Conservation (phyloP, 2,888 invertebrate species). For the Sinotaia quadrata region DNA sequence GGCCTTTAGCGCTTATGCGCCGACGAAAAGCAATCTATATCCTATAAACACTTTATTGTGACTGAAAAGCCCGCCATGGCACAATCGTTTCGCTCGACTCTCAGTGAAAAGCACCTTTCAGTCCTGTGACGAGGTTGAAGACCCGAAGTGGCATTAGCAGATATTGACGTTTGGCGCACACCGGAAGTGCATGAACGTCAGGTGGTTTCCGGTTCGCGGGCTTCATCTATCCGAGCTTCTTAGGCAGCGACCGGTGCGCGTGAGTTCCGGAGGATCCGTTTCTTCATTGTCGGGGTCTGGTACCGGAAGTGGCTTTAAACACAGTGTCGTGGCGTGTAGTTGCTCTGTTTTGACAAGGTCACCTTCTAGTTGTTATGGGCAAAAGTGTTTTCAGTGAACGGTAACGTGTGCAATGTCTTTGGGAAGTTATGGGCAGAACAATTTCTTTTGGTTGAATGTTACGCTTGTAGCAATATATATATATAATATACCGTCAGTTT, state of each 20-base stretch:
- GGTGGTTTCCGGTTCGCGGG: conserved; percentile 20
- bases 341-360: conserved; percentile 13
- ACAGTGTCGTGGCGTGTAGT: not conserved
- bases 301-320: conserved; percentile 9
- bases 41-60: too few species aligned
- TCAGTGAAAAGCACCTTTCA: not conserved
- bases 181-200: conserved; percentile 25
- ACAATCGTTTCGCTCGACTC: too few species aligned
- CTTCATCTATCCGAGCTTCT: conserved; percentile 22
- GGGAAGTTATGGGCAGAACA: too few species aligned
- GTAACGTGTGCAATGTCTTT: too few species aligned
- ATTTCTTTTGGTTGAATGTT: too few species aligned
- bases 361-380: conserved; percentile 1
- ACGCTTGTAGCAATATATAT: too few species aligned
- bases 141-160: conserved; percentile 21
- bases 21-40: too few species aligned
- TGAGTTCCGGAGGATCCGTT: not conserved
- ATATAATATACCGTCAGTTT: too few species aligned
- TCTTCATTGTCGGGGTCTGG: conserved; percentile 8
- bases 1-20: too few species aligned
- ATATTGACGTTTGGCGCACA: conserved; percentile 4
- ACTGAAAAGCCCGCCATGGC: too few species aligned
- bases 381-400: too few species aligned
- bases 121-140: conserved; percentile 3
- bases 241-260: not conserved